These are phyloP conservation scores for Syrrhaptes paradoxus DNA, from an alignment of 2,113 vertebrate genomes.

Conservation along the genomic window DNA sequence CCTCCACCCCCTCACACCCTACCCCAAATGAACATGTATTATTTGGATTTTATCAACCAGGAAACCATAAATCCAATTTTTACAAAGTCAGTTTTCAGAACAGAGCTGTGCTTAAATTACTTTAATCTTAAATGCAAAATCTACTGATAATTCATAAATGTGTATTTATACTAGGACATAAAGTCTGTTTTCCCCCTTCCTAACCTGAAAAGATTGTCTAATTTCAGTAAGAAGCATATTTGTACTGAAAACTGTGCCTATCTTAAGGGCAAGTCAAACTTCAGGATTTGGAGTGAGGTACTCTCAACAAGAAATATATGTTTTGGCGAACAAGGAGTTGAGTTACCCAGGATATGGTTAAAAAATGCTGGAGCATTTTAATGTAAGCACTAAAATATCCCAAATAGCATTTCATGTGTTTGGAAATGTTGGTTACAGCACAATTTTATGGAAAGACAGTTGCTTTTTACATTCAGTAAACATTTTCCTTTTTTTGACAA, in stretches of 20 bases:
- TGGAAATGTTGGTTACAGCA: neutral
- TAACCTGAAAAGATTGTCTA: neutral
- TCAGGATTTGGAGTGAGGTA: neutral
- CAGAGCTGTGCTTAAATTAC: neutral
- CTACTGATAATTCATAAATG: neutral
- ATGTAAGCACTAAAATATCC: neutral
- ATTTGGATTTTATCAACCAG: neutral
- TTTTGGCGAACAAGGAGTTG: neutral
- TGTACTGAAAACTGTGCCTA: neutral
- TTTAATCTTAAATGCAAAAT: neutral
- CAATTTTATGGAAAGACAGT: neutral
- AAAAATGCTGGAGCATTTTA: neutral
- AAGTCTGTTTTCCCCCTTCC: neutral
- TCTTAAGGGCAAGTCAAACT: neutral
- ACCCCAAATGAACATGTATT: neutral
- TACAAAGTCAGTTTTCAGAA: neutral
- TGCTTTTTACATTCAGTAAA: neutral
- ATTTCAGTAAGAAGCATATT: neutral
- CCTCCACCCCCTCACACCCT: neutral
- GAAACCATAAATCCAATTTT: conserved; percentile 13
- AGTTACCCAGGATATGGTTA: neutral
- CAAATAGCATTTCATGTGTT: neutral
- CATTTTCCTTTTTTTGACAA: neutral
- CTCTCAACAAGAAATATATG: neutral
- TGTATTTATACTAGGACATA: too few relatives aligned